Base-by-base conservation (phyloP, 2,797 vertebrate genomes). In the Lepidocolaptes lacrymiger region DNA sequence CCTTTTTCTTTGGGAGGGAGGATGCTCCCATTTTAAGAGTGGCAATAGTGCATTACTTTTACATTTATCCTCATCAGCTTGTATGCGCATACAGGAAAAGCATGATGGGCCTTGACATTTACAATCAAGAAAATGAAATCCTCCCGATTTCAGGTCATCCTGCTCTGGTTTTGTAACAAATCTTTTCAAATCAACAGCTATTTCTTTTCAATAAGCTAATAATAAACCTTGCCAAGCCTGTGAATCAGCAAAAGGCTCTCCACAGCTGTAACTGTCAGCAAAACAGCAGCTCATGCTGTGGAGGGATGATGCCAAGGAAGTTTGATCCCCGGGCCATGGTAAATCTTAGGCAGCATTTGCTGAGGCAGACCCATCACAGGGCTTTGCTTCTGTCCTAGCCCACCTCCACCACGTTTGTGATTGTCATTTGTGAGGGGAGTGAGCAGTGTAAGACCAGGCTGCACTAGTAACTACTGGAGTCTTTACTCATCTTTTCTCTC, bases 131-230 rank as follows among this genome's bases (percentile, higher is more conserved):
- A 83, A 71, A 86, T n/a, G 1, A 91, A 89, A 77, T 77, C 22
- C n/a, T 86, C 56, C 39, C 39, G 18, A 12, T 87, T 89, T 51
- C 48, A 81, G 66, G n/a, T 61, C 73, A 73, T 43, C 15, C 26
- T 73, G 46, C 58, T 9, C 74, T 74, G n/a, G 7, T 74, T 94
- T 84, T 62, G 21, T 26, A 81, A 24, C 56, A 78, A 86, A 86
- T 77, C 44, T 87, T 66, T 78, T 91, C n/a, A 22, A 71, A 80
- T 58, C 71, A 69, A 86, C 76, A 92, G 27, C 55, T 17, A 43
- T 84, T 91, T 77, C 16, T 44, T 78, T 78, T 92, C 85, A 67
- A 67, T 54, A 84, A 88, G 62, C 85, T 80, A 86, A 59, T 74
- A 84, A 75, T 71, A 81, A 87, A 28, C 24, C 49, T 58, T 78